Conservation (phyloP, 1,140 invertebrate species). For the Lepidurus couesii region DNA sequence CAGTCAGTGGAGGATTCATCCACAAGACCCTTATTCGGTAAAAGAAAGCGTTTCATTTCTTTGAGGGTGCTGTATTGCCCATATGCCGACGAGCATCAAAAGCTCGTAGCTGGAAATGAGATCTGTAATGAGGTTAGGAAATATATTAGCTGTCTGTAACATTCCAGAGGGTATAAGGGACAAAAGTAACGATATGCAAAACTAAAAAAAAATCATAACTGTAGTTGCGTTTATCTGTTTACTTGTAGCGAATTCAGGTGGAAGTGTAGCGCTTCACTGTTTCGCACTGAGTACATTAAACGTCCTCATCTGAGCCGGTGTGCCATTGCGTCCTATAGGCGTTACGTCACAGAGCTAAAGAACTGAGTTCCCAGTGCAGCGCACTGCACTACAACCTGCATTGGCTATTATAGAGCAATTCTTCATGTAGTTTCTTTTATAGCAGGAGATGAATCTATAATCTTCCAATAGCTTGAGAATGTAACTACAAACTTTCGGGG, state of each 20-base stretch:
- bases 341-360: background rate
- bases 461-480: background rate
- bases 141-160: too few species aligned
- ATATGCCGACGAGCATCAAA: too few species aligned
- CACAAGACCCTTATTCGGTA: background rate
- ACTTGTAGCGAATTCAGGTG: too few species aligned
- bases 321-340: background rate
- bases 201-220: too few species aligned
- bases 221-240: too few species aligned
- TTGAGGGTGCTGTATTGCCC: background rate
- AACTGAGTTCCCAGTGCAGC: too few species aligned
- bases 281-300: conserved; percentile 1
- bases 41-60: conserved; percentile 10
- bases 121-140: too few species aligned
- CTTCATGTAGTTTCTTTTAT: background rate
- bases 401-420: background rate
- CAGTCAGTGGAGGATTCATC: background rate
- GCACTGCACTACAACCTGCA: too few species aligned
- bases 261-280: background rate
- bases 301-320: background rate
- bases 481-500: too few species aligned
- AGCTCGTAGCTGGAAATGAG: too few species aligned
- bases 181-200: too few species aligned
- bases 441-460: conserved; percentile 1
- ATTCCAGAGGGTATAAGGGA: too few species aligned